Conservation (phyloP, 2,888 invertebrate genomes). For the Cactoblastis cactorum region DNA sequence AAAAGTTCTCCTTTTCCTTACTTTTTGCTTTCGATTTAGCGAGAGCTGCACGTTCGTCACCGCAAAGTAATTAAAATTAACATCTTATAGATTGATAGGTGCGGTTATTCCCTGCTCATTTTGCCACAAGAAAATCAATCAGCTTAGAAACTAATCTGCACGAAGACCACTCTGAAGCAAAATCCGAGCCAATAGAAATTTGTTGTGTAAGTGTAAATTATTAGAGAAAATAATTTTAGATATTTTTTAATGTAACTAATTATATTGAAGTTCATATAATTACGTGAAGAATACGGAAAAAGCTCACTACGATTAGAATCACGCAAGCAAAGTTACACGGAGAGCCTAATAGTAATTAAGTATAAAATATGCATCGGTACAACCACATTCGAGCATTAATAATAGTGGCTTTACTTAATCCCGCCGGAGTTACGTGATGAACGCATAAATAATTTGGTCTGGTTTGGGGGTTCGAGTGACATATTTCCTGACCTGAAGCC, state of each 20-base stretch:
- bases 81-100: neutral
- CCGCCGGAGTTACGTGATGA: constrained; percentile 4
- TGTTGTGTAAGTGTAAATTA: too few relatives aligned
- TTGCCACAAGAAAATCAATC: too few relatives aligned
- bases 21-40: neutral
- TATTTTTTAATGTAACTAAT: too few relatives aligned
- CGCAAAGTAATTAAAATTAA: neutral
- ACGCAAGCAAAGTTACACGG: neutral
- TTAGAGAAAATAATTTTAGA: too few relatives aligned
- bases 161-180: too few relatives aligned
- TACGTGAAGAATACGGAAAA: neutral
- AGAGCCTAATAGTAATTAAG: constrained; percentile 1
- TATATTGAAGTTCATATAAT: too few relatives aligned
- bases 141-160: too few relatives aligned
- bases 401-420: constrained; percentile 8
- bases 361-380: neutral
- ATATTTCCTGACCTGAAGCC: constrained; percentile 6
- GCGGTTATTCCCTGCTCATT: too few relatives aligned
- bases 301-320: neutral
- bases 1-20: neutral
- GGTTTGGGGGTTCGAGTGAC: constrained; percentile 1
- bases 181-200: neutral
- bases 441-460: constrained; percentile 8
- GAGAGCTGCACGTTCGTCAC: neutral
- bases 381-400: neutral